These are phyloP conservation scores for Stegana nigrithorax DNA, from an alignment of 2,888 invertebrate genomes.

Conservation along the genomic window DNA sequence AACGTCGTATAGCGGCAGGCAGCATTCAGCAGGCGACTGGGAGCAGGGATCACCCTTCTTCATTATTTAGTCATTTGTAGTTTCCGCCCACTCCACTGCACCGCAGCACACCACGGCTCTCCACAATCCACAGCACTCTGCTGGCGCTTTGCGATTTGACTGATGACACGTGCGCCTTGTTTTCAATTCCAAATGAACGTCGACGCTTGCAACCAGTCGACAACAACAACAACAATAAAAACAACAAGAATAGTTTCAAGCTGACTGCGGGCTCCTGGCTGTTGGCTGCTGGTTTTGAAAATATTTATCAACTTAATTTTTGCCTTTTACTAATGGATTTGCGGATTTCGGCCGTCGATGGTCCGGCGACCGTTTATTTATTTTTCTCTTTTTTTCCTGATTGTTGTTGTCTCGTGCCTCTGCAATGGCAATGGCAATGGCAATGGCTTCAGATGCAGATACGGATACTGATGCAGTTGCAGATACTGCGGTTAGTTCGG, in stretches of 20 bases:
- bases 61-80: constrained; percentile 6
- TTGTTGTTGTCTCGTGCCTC: too few species aligned
- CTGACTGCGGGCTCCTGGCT: too few species aligned
- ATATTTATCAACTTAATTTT: constrained; percentile 57
- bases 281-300: constrained; percentile 35
- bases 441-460: constrained; percentile 58
- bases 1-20: constrained; percentile 17
- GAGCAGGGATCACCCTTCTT: too few species aligned
- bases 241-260: too few species aligned
- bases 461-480: too few species aligned
- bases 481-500: too few species aligned
- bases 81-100: constrained; percentile 13
- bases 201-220: background rate
- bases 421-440: constrained; percentile 37
- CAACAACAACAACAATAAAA: too few species aligned
- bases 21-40: constrained; percentile 18
- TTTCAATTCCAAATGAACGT: constrained; percentile 11
- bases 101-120: constrained; percentile 5
- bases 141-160: constrained; percentile 35
- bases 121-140: too few species aligned
- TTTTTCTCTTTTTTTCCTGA: too few species aligned
- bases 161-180: constrained; percentile 40
- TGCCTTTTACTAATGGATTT: constrained; percentile 53
- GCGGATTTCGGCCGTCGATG: background rate
- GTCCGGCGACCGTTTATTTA: background rate